Percentiles rank a stretch among this genome's conserved stretches.
These are phyloP conservation scores for Agrochola macilenta DNA, from an alignment of 2,888 invertebrate species.

Conservation along the genomic window DNA sequence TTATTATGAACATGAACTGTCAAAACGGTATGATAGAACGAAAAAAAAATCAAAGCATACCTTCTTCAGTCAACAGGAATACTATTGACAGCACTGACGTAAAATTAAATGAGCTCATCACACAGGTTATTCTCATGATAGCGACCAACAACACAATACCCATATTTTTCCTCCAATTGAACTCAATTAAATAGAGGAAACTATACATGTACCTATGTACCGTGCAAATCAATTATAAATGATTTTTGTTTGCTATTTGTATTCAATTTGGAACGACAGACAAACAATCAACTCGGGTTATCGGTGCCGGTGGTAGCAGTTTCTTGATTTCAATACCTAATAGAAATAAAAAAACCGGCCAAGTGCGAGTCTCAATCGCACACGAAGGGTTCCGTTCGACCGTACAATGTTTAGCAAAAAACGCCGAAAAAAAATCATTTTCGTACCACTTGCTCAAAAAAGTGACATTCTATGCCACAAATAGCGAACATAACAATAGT, in stretches of 20 bases:
- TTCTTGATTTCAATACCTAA: background rate
- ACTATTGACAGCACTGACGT: background rate
- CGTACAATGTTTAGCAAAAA: too few relatives aligned
- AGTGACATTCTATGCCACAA: too few relatives aligned
- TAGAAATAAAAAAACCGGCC: background rate
- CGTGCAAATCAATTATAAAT: background rate
- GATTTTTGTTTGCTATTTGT: background rate
- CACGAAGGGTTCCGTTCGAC: too few relatives aligned
- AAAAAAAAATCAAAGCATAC: background rate
- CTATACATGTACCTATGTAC: background rate
- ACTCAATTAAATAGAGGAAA: background rate
- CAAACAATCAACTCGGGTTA: background rate
- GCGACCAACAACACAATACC: background rate
- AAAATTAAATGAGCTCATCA: slow-evolving; percentile 15
- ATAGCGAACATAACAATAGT: too few relatives aligned
- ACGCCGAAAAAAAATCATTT: too few relatives aligned
- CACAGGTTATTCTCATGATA: background rate
- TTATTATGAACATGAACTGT: too few relatives aligned
- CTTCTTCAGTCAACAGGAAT: slow-evolving; percentile 12
- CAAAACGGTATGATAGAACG: background rate
- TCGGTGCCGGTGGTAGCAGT: background rate
- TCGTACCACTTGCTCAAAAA: too few relatives aligned
- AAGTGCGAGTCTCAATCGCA: too few relatives aligned
- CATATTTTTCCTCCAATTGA: slow-evolving; percentile 6
- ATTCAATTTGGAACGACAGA: background rate